Percentiles rank a stretch among this genome's conserved stretches.
These are phyloP conservation scores for Semnornis frantzii DNA, from an alignment of 2,113 vertebrate species.

Conservation along the genomic window DNA sequence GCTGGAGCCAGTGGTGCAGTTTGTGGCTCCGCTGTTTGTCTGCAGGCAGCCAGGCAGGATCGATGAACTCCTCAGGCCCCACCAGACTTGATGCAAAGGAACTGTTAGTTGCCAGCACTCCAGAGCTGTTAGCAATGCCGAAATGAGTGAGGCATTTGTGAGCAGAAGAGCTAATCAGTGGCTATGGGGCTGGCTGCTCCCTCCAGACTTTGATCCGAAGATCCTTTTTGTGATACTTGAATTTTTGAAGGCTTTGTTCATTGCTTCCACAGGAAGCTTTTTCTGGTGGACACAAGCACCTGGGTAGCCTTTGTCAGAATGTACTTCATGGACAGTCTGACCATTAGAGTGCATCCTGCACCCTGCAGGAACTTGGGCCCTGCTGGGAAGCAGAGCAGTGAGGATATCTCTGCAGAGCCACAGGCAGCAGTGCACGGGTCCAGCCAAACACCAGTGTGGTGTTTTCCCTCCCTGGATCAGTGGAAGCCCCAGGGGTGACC, in stretches of 20 bases:
- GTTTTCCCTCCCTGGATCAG: not conserved
- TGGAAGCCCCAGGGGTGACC: not conserved
- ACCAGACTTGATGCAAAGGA: not conserved
- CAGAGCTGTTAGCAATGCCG: not conserved
- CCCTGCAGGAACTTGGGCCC: slow-evolving; percentile 26
- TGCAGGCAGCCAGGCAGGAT: not conserved
- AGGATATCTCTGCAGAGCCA: not conserved
- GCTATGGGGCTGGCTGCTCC: slow-evolving; percentile 1
- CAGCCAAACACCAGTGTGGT: not conserved
- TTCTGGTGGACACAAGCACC: slow-evolving; percentile 28
- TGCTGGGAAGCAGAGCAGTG: slow-evolving; percentile 3
- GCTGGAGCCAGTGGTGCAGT: not conserved
- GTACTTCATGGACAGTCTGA: slow-evolving; percentile 29
- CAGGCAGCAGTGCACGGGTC: not conserved
- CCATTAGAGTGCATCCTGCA: not conserved
- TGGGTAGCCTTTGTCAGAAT: slow-evolving; percentile 19
- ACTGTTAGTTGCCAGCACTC: not conserved
- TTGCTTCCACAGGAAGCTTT: slow-evolving; percentile 45
- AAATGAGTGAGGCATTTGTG: not conserved
- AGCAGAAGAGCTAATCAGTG: not conserved
- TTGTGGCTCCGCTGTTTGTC: not conserved
- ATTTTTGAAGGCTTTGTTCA: slow-evolving; percentile 46
- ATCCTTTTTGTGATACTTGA: slow-evolving; percentile 40
- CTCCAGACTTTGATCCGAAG: slow-evolving; percentile 7
- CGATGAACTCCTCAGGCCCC: slow-evolving; percentile 1